Conservation (phyloP, 2,113 vertebrate species). For the Pampusana beccarii region DNA sequence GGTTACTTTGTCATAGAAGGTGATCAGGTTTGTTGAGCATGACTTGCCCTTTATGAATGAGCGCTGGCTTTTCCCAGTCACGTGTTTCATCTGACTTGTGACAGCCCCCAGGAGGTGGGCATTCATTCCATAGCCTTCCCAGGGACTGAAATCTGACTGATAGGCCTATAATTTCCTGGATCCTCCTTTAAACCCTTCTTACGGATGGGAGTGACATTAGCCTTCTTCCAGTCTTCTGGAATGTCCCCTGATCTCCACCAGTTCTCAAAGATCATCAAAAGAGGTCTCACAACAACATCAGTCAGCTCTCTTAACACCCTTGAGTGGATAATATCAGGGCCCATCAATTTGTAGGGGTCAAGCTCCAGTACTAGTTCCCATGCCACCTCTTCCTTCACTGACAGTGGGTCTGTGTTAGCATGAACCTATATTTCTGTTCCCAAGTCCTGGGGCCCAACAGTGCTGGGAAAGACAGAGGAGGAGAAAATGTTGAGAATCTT, state of each 20-base stretch:
- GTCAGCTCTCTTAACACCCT: not conserved
- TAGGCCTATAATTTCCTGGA: not conserved
- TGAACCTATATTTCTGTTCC: not conserved
- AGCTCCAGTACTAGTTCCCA: not conserved
- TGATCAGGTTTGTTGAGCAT: not conserved
- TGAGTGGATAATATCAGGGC: rapidly evolving
- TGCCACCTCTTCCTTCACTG: not conserved
- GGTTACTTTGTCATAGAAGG: not conserved
- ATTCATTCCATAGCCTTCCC: no score
- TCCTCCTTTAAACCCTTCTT: not conserved
- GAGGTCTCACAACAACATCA: not conserved
- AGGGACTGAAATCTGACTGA: not conserved
- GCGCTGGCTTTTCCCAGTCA: no score
- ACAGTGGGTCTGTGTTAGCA: not conserved
- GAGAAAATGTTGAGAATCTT: not conserved
- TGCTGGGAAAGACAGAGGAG: not conserved
- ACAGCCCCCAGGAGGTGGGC: no score
- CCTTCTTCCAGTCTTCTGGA: not conserved
- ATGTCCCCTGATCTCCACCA: rapidly evolving
- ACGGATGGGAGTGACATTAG: not conserved
- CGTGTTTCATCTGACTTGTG: no score
- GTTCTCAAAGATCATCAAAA: not conserved
- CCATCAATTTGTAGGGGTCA: not conserved
- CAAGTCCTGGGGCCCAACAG: rapidly evolving
- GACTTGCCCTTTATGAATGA: not conserved